Base-by-base conservation (phyloP, 2,888 invertebrate genomes). In the Tenodera sinensis region DNA sequence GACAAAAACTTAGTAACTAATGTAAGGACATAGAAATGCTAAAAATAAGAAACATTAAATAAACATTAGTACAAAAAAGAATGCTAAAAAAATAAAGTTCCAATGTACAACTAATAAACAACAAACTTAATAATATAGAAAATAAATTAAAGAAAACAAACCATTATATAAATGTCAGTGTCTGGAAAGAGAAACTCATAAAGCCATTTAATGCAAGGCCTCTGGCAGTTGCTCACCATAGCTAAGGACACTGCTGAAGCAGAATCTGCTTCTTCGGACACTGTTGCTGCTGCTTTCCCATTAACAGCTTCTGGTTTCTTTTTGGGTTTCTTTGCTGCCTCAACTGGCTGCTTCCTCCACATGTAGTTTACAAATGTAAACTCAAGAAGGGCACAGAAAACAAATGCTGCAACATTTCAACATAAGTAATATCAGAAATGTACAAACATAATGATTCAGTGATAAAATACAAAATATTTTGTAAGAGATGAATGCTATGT, bases 351-450 rank as follows among this genome's bases (percentile, higher is more conserved):
- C 91, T 93, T 93, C 85, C 94, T 91, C 93, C 93, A 94, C 91
- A 94, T 92, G 91, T 94, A 94, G 91, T 94, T 94, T 85, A 94
- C 94, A 85, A 93, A 92, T 12, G 94, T 94, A 91, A 94, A 94
- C 91, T 94, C 94, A 87, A 94, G 92, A 15, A 94, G 92, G 12
- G 94, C 94, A 89, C 93, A 92, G 91, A 94, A 94, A 20, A 94
- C 93, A 91, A 94, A 94, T 25, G 93, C 93, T 92, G 92, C 54
- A 83, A 88, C 14, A 30, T 42, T 42, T 9, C 12, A 42, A 12
- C 12, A 1, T 12, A 12, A 12, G 42, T 42, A 42, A 34, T 42
- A 42, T 42, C 1, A 42, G 12, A 42, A 42, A 12, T 34, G 6
- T 12, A 42, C 42, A 42, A 12, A 42, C 12, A 42, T 30, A 2